phyloP scores from a whole-genome alignment of 92 coral and sea anemone species.

The Phenganax marumi region DNA sequence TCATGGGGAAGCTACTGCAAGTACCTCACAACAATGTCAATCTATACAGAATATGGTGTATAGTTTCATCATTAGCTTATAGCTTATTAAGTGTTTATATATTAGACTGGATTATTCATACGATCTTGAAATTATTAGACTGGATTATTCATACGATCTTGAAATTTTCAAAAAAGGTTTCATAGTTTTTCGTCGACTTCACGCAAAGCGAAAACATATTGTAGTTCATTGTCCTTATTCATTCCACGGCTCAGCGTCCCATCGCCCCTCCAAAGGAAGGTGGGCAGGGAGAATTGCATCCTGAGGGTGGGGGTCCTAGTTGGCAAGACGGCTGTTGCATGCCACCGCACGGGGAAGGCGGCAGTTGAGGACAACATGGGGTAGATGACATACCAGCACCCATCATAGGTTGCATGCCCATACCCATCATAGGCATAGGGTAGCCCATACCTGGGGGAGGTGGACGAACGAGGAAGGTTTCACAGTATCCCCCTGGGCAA shows the following conservation, averaged over 20 bases:
- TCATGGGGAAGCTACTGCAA: too few relatives aligned
- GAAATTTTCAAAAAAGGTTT: conserved; percentile 1
- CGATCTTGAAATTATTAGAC: conserved; percentile 13
- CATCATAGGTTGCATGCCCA: background rate
- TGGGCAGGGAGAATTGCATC: conserved; percentile 27
- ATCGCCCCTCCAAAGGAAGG: background rate
- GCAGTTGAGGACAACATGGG: conserved; percentile 45
- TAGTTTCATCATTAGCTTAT: too few relatives aligned
- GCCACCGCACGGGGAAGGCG: conserved; percentile 41
- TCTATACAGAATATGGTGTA: too few relatives aligned
- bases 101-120: too few relatives aligned
- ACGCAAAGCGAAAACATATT: background rate
- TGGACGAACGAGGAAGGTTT: conserved; percentile 46
- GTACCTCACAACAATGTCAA: too few relatives aligned
- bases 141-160: background rate
- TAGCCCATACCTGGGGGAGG: conserved; percentile 36
- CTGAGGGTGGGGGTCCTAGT: conserved; percentile 34
- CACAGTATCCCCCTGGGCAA: conserved; percentile 43
- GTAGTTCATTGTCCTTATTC: background rate
- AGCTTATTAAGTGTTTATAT: too few relatives aligned
- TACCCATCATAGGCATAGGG: conserved; percentile 16
- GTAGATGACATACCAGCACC: background rate
- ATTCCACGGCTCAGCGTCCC: conserved; percentile 13
- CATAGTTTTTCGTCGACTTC: background rate
- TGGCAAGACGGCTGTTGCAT: conserved; percentile 27